Conservation (phyloP, 2,888 invertebrate species). For the Eupithecia abbreviata region DNA sequence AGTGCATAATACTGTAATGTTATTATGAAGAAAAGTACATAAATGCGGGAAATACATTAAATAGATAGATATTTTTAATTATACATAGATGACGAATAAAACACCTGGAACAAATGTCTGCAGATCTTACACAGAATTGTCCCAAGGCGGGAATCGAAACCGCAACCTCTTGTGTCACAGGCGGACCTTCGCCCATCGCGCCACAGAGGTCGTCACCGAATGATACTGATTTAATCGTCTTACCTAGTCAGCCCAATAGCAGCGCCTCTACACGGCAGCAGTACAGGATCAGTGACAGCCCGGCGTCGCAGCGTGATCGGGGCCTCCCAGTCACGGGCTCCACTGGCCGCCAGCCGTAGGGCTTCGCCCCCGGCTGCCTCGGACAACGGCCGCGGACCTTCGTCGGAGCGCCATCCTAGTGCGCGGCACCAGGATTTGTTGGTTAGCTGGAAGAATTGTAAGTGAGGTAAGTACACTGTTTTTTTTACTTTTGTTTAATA, state of each 20-base stretch:
- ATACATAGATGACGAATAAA: no score
- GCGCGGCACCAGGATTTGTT: constrained; percentile 94
- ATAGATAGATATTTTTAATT: no score
- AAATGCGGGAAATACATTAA: no score
- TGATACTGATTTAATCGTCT: background rate
- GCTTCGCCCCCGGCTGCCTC: constrained; percentile 80
- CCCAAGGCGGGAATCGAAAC: no score
- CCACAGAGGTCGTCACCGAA: no score
- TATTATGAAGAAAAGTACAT: background rate
- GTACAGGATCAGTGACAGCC: constrained; percentile 88
- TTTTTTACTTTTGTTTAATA: background rate
- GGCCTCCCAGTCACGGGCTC: constrained; percentile 90
- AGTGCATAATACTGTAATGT: no score
- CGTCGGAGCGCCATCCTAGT: constrained; percentile 85
- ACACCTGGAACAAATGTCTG: no score
- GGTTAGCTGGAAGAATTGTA: constrained; percentile 85
- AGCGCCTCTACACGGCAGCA: constrained; percentile 76
- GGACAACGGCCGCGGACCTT: constrained; percentile 64
- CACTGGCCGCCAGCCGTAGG: constrained; percentile 79
- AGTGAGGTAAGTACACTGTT: background rate
- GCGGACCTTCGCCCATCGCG: no score
- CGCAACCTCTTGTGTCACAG: no score
- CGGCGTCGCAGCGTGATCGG: constrained; percentile 90
- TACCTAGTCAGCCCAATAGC: constrained; percentile 71
- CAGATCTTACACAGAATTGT: no score